phyloP scores from a whole-genome alignment of 2,113 vertebrate species.

The Pachycephala philippinensis region DNA sequence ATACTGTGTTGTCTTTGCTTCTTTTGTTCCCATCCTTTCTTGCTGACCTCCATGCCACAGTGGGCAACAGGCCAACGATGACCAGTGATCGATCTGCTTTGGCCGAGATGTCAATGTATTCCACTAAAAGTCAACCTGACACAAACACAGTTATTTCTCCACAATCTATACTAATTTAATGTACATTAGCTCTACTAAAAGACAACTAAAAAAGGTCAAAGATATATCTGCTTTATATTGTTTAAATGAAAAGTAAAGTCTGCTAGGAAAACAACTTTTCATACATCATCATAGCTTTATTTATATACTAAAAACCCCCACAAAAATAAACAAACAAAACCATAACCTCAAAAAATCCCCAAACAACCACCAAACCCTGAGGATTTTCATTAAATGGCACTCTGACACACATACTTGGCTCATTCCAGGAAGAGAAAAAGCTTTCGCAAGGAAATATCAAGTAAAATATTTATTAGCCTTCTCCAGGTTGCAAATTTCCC shows the following conservation, averaged over 20 bases:
- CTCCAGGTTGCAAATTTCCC: neutral
- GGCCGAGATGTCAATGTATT: fast-evolving
- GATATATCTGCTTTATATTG: neutral
- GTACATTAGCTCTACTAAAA: neutral
- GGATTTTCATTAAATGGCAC: neutral
- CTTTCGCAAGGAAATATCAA: neutral
- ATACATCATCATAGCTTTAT: neutral
- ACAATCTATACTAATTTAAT: neutral
- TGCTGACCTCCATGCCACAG: fast-evolving
- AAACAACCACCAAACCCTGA: neutral
- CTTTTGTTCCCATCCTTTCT: neutral
- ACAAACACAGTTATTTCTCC: neutral
- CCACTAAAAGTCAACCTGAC: neutral
- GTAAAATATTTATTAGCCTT: constrained; percentile 18
- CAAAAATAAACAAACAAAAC: neutral
- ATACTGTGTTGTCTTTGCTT: neutral
- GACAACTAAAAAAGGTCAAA: neutral
- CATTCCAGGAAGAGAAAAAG: neutral
- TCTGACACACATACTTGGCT: neutral
- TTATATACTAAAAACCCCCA: neutral
- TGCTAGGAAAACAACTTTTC: neutral
- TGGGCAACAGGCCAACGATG: neutral
- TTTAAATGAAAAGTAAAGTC: neutral
- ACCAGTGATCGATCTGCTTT: neutral
- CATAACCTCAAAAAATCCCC: neutral